Base-by-base conservation (phyloP, 23 tunicate genomes). In the Trididemnum miniatum region DNA sequence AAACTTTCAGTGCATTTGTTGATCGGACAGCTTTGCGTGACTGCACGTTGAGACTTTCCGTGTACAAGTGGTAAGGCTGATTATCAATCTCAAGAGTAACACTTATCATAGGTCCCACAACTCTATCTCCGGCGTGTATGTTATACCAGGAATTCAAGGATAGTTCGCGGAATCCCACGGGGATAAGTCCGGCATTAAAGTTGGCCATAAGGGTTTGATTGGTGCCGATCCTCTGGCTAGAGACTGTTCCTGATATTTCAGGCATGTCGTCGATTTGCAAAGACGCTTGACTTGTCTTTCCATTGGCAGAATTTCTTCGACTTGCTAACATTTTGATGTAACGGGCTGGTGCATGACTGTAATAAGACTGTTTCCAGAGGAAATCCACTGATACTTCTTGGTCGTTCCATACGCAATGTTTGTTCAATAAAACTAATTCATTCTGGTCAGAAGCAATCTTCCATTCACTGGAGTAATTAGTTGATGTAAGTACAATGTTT, bases 401-500 rank as follows among this genome's bases (percentile, higher is more conserved):
- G 15, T 82, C 87, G 0, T 25, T 69, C 34, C 66, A 54, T 20
- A 27, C 29, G 76, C 63, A 81, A 33, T 67, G 59, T 51, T 86
- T 91, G 52, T 35, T 69, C 51, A 91, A 32, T 5, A 67, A 59
- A 51, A 76, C 90, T 36, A 85, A 65, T 31, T 91, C 87, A 2
- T 33, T 73, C 12, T 33, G 62, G 27, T 86, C 60, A 20, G 83
- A 72, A 35, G 72, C 59, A 25, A 91, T 91, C 27, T 65, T 52
- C 87, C 86, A 91, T 71, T 77, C 81, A 75, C 97, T 91, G 49
- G 51, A 67, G 81, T 91, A 86, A 54, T 74, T 65, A 22, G 76
- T 29, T 34, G 72, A 12, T 33, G 76, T 37, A 36, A 80, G 26
- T 18, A 54, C 50, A 49, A 86, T 77, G 30, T 12, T 24, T 22